A percentile compares a stretch with the other conserved stretches of the same genome.
Evolutionary conservation across 2,797 vertebrate genomes (phyloP).

Genomic region (Mergus octosetaceus): DNA sequence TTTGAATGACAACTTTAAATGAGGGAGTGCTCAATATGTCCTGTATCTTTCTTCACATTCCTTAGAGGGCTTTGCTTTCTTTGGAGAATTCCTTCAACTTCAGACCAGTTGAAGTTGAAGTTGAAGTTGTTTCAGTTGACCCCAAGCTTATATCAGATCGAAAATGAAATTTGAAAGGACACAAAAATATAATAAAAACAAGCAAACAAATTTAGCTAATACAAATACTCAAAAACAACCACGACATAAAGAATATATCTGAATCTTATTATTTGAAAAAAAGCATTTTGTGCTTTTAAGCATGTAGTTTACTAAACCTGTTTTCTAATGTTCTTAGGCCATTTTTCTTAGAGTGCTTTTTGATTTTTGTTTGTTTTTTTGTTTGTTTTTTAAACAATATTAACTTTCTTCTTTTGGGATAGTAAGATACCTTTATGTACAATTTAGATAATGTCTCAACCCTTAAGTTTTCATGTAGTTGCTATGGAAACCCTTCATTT

Average conservation of each 20-base stretch:
- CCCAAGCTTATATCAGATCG: not conserved
- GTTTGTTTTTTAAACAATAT: not conserved
- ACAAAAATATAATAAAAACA: not conserved
- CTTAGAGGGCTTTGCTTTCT: not conserved
- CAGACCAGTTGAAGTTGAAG: not conserved
- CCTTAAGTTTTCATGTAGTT: not conserved
- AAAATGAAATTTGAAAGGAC: not conserved
- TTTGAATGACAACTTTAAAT: not conserved
- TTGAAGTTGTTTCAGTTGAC: not conserved
- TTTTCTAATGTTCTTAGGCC: not conserved
- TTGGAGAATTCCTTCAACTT: not conserved
- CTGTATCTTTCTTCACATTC: not conserved
- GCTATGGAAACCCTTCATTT: not conserved
- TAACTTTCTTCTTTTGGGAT: not conserved
- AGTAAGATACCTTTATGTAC: not conserved
- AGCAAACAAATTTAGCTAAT: not conserved
- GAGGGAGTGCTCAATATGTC: not conserved
- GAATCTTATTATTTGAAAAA: not conserved
- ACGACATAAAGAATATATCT: not conserved
- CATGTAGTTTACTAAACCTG: not conserved
- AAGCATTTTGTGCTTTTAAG: not conserved
- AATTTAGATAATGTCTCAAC: not conserved
- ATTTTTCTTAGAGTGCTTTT: not conserved
- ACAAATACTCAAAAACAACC: not conserved
- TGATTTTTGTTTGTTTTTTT: not conserved